Conservation (phyloP, 2,797 vertebrate genomes). For the Anabas testudineus region DNA sequence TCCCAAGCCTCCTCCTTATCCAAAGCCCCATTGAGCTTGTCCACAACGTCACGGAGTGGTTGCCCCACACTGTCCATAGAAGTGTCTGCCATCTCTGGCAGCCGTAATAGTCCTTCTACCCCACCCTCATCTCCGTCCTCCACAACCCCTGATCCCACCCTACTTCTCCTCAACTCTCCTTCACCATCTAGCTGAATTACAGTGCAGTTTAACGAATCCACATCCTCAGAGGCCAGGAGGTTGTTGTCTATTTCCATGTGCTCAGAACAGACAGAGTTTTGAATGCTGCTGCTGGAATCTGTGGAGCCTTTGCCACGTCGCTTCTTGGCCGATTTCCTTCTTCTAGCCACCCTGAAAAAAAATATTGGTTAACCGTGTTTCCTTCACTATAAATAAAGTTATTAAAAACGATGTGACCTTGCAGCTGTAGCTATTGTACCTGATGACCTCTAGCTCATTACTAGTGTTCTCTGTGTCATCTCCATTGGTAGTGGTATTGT, state of each 20-base stretch:
- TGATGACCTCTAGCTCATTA: slow-evolving; percentile 94
- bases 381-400: neutral
- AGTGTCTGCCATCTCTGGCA: slow-evolving; percentile 93
- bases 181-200: slow-evolving; percentile 47
- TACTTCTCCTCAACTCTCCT: slow-evolving; percentile 59
- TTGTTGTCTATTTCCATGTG: slow-evolving; percentile 62
- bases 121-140: slow-evolving; percentile 65
- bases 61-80: slow-evolving; percentile 93
- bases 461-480: slow-evolving; percentile 80
- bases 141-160: slow-evolving; percentile 52
- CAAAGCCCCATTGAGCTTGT: slow-evolving; percentile 88
- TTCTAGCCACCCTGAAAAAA: slow-evolving; percentile 88
- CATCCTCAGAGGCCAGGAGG: slow-evolving; percentile 42
- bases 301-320: slow-evolving; percentile 87
- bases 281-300: slow-evolving; percentile 74
- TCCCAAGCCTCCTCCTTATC: slow-evolving; percentile 80
- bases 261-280: slow-evolving; percentile 75
- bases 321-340: slow-evolving; percentile 90
- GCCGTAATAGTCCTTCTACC: slow-evolving; percentile 82
- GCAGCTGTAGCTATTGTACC: slow-evolving; percentile 75
- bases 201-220: slow-evolving; percentile 57
- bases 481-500: slow-evolving; percentile 50
- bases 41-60: slow-evolving; percentile 91
- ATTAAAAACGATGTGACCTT: neutral
- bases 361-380: slow-evolving; percentile 19